Conservation (phyloP, 2,888 invertebrate species). For the Ischnus inquisitorius region DNA sequence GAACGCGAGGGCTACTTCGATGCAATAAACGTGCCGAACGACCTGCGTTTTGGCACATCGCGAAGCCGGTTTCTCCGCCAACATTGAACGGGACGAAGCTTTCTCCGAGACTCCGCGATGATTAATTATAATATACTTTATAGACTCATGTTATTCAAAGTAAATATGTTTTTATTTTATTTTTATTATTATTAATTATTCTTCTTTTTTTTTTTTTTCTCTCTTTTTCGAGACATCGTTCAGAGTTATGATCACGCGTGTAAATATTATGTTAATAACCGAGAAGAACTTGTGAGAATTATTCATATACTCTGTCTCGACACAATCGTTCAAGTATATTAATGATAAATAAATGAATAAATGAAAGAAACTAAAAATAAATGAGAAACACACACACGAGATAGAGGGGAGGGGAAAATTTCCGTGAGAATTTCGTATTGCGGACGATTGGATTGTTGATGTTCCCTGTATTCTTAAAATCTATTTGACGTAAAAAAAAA, state of each 20-base stretch:
- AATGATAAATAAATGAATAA: neutral
- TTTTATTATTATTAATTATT: conserved; percentile 75
- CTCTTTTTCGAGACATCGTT: conserved; percentile 78
- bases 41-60: neutral
- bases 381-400: neutral
- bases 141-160: conserved; percentile 82
- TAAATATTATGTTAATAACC: conserved; percentile 80
- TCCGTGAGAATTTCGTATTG: conserved; percentile 40
- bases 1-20: neutral
- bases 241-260: conserved; percentile 77
- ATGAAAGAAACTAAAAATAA: too few relatives aligned
- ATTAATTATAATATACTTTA: conserved; percentile 81
- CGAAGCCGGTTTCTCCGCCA: conserved; percentile 12
- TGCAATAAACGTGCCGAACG: neutral
- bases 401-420: neutral
- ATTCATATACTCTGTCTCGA: conserved; percentile 41
- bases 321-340: conserved; percentile 60
- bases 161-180: conserved; percentile 82
- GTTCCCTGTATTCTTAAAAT: conserved; percentile 71
- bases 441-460: conserved; percentile 77
- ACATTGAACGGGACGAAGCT: conserved; percentile 76
- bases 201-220: conserved; percentile 79
- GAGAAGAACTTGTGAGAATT: conserved; percentile 59
- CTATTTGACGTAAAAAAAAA: conserved; percentile 66
- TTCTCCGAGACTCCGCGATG: conserved; percentile 72